These are phyloP conservation scores for Drosophila auraria DNA, from an alignment of 1,140 invertebrate species.

Conservation along the genomic window DNA sequence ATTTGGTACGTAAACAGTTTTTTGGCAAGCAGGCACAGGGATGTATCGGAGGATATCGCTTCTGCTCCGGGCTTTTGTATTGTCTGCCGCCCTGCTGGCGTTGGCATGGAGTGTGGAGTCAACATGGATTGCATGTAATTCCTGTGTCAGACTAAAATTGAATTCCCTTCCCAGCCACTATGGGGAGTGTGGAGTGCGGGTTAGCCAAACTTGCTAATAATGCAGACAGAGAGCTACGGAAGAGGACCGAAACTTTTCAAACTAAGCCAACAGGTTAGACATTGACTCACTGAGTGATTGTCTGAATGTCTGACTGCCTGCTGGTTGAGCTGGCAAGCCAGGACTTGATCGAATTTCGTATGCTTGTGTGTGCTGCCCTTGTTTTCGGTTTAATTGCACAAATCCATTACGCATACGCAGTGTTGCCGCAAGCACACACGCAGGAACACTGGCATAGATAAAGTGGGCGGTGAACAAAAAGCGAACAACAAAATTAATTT, in stretches of 20 bases:
- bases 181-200: constrained; percentile 9
- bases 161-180: constrained; percentile 37
- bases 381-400: constrained; percentile 59
- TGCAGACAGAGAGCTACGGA: constrained; percentile 13
- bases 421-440: constrained; percentile 26
- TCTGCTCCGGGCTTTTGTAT: constrained; percentile 26
- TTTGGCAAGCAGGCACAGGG: constrained; percentile 39
- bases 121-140: constrained; percentile 50
- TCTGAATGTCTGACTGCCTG: constrained; percentile 21
- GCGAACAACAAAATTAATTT: constrained; percentile 71
- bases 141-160: constrained; percentile 59
- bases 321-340: constrained; percentile 38
- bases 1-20: constrained; percentile 73
- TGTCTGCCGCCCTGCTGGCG: constrained; percentile 13
- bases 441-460: constrained; percentile 4
- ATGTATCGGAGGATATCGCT: constrained; percentile 15
- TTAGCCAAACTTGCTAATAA: constrained; percentile 53
- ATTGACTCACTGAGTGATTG: constrained; percentile 56
- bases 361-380: constrained; percentile 28
- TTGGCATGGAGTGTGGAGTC: constrained; percentile 14
- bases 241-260: constrained; percentile 22
- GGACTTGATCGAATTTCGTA: constrained; percentile 66
- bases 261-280: constrained; percentile 52
- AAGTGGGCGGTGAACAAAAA: constrained; percentile 17
- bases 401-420: constrained; percentile 63